Percentiles rank a stretch among this genome's conserved stretches.
Evolutionary conservation across 2,888 invertebrate genomes (phyloP).

Genomic region (Cyrtodaria siliqua): DNA sequence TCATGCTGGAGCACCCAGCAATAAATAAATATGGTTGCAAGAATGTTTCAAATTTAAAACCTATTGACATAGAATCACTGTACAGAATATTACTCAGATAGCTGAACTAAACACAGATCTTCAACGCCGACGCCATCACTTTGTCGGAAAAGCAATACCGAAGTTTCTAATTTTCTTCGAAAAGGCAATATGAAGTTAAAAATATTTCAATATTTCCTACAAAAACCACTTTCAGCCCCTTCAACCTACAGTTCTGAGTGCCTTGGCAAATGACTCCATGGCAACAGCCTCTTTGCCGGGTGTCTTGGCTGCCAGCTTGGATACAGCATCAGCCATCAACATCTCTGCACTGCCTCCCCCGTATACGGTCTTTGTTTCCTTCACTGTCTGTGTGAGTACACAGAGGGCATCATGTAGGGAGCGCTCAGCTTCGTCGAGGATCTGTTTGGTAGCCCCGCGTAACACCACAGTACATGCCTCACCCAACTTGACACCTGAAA

Average conservation of each 20-base stretch:
- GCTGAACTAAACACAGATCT: no score
- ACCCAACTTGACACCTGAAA: slow-evolving; percentile 93
- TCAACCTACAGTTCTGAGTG: slow-evolving; percentile 88
- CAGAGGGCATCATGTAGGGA: slow-evolving; percentile 99
- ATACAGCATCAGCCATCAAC: slow-evolving; percentile 98
- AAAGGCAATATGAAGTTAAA: no score
- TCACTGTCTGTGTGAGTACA: slow-evolving; percentile 97
- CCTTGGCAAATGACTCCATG: slow-evolving; percentile 97
- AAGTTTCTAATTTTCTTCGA: no score
- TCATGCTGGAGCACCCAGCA: no score
- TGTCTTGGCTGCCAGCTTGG: slow-evolving; percentile 93
- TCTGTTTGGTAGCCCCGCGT: slow-evolving; percentile 99
- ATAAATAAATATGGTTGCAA: no score
- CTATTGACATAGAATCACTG: no score
- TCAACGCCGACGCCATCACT: no score
- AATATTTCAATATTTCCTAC: no score
- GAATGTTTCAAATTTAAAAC: no score
- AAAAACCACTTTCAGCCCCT: no score
- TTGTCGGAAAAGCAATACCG: no score
- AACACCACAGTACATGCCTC: slow-evolving; percentile 99
- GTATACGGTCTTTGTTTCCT: slow-evolving; percentile 95
- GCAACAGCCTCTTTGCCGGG: slow-evolving; percentile 99
- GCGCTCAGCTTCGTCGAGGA: slow-evolving; percentile 99
- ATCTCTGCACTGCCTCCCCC: slow-evolving; percentile 98
- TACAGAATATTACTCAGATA: no score